Evolutionary conservation across 2,797 vertebrate species (phyloP).

Genomic region (Phoxinus dragarum): DNA sequence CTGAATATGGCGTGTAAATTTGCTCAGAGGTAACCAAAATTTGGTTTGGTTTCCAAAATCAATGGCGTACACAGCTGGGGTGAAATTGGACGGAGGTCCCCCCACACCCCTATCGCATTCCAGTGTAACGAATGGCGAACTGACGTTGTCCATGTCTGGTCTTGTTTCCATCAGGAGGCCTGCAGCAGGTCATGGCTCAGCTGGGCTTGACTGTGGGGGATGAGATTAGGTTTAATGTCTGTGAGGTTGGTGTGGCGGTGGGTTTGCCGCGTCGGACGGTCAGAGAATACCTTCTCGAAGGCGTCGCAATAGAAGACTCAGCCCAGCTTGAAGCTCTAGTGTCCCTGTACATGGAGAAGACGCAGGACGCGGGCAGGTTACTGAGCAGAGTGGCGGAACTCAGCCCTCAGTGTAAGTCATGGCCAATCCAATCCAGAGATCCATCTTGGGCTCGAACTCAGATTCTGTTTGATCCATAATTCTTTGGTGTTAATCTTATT

Average conservation of each 20-base stretch:
- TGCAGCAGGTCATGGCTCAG: conserved; percentile 53
- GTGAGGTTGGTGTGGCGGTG: conserved; percentile 64
- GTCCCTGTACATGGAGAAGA: conserved; percentile 66
- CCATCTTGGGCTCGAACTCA: not conserved
- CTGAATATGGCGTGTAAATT: not conserved
- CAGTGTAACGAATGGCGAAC: not conserved
- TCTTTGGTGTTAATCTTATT: not conserved
- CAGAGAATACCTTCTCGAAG: conserved; percentile 65
- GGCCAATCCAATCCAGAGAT: not conserved
- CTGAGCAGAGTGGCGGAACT: conserved; percentile 58
- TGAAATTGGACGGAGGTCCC: no score
- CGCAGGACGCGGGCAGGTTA: conserved; percentile 57
- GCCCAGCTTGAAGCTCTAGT: conserved; percentile 65
- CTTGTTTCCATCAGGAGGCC: conserved; percentile 49
- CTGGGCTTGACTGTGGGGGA: conserved; percentile 50
- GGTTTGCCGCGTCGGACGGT: conserved; percentile 62
- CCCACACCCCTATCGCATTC: no score
- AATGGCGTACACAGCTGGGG: no score
- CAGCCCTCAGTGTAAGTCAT: conserved; percentile 57
- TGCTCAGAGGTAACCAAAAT: not conserved
- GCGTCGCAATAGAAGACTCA: conserved; percentile 56
- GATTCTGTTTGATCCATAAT: not conserved
- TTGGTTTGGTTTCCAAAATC: not conserved
- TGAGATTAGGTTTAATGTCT: conserved; percentile 62
- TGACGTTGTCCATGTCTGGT: not conserved